Conservation (phyloP, 2,113 vertebrate species). For the Mystacornis crossleyi region DNA sequence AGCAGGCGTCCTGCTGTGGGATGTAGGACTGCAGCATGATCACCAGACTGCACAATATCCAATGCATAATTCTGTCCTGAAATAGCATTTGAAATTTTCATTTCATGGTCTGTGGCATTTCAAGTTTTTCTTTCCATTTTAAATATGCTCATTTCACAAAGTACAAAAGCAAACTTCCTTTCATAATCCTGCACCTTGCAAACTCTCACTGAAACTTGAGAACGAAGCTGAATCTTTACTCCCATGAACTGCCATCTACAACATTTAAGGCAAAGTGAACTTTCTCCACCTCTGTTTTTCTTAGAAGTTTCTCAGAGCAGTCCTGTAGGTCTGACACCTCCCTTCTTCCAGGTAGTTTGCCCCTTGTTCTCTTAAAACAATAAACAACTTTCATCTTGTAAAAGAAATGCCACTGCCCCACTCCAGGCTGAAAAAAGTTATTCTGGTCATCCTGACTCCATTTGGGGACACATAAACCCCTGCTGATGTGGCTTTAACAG, state of each 20-base stretch:
- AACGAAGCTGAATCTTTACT: background rate
- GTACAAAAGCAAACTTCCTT: conserved; percentile 27
- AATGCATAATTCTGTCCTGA: background rate
- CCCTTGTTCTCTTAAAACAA: background rate
- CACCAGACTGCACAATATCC: background rate
- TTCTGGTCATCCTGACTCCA: background rate
- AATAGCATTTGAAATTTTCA: conserved; percentile 4
- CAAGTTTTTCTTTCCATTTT: conserved; percentile 9
- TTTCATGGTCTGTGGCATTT: conserved; percentile 45
- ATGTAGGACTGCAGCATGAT: background rate
- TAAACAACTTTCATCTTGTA: background rate
- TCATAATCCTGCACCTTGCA: background rate
- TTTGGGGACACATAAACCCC: accelerated
- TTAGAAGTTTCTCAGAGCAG: background rate
- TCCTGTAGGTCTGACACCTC: background rate
- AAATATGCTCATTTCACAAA: conserved; percentile 19
- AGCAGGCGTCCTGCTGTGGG: background rate
- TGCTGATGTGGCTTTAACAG: background rate
- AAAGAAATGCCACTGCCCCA: background rate
- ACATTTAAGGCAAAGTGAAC: background rate
- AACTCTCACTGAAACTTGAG: background rate
- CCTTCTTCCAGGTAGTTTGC: background rate
- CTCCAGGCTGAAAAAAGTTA: background rate
- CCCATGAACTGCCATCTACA: background rate
- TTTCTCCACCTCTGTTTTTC: background rate